These are phyloP conservation scores for Karalla daura DNA, from an alignment of 2,797 vertebrate species.

Conservation along the genomic window DNA sequence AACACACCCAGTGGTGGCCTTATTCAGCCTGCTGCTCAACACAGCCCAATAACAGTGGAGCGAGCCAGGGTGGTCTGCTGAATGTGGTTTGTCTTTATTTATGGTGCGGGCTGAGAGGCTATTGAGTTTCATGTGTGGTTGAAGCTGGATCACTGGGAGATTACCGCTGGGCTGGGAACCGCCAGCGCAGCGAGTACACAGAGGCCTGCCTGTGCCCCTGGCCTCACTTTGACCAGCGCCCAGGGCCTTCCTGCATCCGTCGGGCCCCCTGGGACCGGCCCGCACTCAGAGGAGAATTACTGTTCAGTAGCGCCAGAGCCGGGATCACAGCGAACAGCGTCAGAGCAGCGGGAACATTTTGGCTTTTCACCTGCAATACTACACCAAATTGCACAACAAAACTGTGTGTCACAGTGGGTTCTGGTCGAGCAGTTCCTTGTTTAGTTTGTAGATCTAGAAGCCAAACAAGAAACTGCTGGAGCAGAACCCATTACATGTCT, in stretches of 20 bases:
- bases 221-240: constrained; percentile 69
- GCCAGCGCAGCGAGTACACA: constrained; percentile 61
- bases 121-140: constrained; percentile 79
- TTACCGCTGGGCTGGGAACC: constrained; percentile 76
- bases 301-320: constrained; percentile 48
- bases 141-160: constrained; percentile 75
- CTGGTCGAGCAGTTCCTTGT: constrained; percentile 28
- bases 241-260: constrained; percentile 64
- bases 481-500: too few relatives aligned
- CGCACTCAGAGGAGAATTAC: constrained; percentile 60
- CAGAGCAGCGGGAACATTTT: constrained; percentile 52
- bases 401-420: constrained; percentile 26
- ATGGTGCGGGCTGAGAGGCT: constrained; percentile 62
- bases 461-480: too few relatives aligned
- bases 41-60: constrained; percentile 34
- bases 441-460: constrained; percentile 20
- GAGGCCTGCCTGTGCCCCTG: constrained; percentile 70
- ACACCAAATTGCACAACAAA: constrained; percentile 27
- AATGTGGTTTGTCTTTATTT: constrained; percentile 78
- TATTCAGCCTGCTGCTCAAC: constrained; percentile 33
- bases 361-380: constrained; percentile 55
- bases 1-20: constrained; percentile 50
- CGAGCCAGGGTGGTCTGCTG: constrained; percentile 74
- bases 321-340: constrained; percentile 63
- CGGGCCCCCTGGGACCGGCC: constrained; percentile 48